Percentiles rank a stretch among this genome's conserved stretches.
Conservation (phyloP, 1,140 invertebrate species). For the Drosophila nasuta region DNA sequence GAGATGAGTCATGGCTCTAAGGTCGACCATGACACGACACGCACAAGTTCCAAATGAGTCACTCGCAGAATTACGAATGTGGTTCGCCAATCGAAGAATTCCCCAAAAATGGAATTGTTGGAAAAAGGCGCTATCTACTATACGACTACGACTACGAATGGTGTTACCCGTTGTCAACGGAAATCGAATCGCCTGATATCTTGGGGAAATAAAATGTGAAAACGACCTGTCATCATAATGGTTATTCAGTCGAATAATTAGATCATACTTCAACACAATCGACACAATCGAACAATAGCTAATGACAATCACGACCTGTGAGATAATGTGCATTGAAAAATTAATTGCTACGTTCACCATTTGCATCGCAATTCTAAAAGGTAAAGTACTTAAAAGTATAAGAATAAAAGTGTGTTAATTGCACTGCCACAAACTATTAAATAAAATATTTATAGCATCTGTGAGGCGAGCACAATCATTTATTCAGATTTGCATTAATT, state of each 20-base stretch:
- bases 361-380: not conserved
- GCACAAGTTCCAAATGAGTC: constrained; percentile 37
- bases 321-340: constrained; percentile 1
- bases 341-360: not conserved
- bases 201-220: not conserved
- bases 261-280: constrained; percentile 49
- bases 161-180: constrained; percentile 2
- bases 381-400: not conserved
- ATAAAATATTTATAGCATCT: too few species aligned
- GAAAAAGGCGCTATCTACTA: not conserved
- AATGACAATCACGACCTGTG: constrained; percentile 8
- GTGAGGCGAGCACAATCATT: too few species aligned
- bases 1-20: constrained; percentile 41
- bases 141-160: not conserved
- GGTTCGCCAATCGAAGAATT: constrained; percentile 13
- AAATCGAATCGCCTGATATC: constrained; percentile 6
- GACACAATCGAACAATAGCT: not conserved
- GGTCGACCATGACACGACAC: constrained; percentile 25
- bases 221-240: constrained; percentile 30
- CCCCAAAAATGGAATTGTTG: constrained; percentile 11
- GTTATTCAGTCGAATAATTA: constrained; percentile 54
- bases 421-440: too few species aligned
- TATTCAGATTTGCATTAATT: too few species aligned
- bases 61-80: constrained; percentile 1
- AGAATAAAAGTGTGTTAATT: too few species aligned